Percentiles rank a stretch among this genome's conserved stretches.
Conservation (phyloP, 2,797 vertebrate genomes). For the Sebastes diaconus region DNA sequence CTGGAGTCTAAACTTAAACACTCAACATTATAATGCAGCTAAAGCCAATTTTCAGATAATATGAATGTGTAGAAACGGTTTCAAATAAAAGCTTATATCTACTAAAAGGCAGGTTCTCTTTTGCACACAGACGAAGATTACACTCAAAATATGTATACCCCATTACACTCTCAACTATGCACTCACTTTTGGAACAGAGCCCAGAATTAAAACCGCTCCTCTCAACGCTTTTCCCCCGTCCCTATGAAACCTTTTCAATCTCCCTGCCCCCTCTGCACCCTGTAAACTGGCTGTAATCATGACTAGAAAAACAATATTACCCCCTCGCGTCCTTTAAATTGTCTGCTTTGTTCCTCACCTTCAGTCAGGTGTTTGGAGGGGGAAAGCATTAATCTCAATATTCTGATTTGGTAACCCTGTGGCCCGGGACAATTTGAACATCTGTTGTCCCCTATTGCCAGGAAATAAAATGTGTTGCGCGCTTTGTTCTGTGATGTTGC, state of each 20-base stretch:
- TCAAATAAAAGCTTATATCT: constrained; percentile 22
- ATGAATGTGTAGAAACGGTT: constrained; percentile 12
- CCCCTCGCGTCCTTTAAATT: constrained; percentile 51
- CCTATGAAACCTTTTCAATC: constrained; percentile 15
- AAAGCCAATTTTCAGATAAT: background rate
- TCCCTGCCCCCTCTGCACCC: constrained; percentile 25
- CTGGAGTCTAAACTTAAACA: background rate
- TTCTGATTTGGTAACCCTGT: constrained; percentile 35
- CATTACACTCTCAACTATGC: constrained; percentile 63
- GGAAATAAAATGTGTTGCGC: constrained; percentile 12
- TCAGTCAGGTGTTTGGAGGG: constrained; percentile 17
- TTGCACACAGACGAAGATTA: constrained; percentile 28
- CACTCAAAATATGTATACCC: constrained; percentile 36
- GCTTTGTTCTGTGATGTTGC: background rate
- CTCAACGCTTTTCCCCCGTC: constrained; percentile 48
- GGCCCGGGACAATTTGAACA: constrained; percentile 38
- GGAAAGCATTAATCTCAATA: constrained; percentile 47
- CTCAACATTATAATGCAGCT: constrained; percentile 1
- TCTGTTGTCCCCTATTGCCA: constrained; percentile 38
- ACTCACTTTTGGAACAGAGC: constrained; percentile 68
- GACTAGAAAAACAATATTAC: constrained; percentile 54
- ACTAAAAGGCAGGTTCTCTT: constrained; percentile 23
- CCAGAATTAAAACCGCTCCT: constrained; percentile 66
- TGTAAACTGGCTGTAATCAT: constrained; percentile 63
- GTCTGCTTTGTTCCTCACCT: constrained; percentile 60